phyloP scores from a whole-genome alignment of 2,797 vertebrate genomes.

The Lithobates sylvaticus region DNA sequence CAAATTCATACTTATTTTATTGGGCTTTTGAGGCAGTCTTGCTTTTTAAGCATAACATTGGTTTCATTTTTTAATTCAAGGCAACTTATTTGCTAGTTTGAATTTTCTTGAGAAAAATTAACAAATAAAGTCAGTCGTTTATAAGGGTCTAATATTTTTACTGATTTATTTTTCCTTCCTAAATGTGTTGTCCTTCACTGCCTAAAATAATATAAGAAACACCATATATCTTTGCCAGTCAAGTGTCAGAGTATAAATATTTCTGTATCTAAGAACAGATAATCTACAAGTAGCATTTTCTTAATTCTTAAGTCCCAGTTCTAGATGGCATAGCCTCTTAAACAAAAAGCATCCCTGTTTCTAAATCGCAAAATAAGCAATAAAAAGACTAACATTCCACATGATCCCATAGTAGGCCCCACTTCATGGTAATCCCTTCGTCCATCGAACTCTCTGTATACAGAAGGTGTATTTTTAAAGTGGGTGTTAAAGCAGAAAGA shows the following conservation, averaged over 20 bases:
- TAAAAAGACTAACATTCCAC: not conserved
- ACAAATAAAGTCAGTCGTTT: not conserved
- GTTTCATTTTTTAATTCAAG: not conserved
- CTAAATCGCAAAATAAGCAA: not conserved
- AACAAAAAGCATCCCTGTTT: not conserved
- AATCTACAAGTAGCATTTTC: conserved; percentile 2
- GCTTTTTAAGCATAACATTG: not conserved
- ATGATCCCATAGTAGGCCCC: not conserved
- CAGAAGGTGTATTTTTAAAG: not conserved
- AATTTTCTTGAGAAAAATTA: not conserved
- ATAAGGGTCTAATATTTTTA: not conserved
- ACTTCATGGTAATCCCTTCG: not conserved
- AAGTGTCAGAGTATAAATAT: not conserved
- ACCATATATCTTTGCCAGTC: not conserved
- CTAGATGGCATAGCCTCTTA: not conserved
- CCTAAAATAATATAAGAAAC: too few species aligned
- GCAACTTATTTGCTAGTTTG: too few species aligned
- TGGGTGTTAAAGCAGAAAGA: not conserved
- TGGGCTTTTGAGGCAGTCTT: not conserved
- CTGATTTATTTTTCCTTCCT: not conserved
- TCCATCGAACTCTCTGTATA: not conserved
- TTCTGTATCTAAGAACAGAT: conserved; percentile 1
- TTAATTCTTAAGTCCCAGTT: not conserved
- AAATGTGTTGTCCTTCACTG: too few species aligned
- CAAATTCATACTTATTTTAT: too few species aligned